These are phyloP conservation scores for Phengaris alcon DNA, from an alignment of 2,888 invertebrate species.

Conservation along the genomic window DNA sequence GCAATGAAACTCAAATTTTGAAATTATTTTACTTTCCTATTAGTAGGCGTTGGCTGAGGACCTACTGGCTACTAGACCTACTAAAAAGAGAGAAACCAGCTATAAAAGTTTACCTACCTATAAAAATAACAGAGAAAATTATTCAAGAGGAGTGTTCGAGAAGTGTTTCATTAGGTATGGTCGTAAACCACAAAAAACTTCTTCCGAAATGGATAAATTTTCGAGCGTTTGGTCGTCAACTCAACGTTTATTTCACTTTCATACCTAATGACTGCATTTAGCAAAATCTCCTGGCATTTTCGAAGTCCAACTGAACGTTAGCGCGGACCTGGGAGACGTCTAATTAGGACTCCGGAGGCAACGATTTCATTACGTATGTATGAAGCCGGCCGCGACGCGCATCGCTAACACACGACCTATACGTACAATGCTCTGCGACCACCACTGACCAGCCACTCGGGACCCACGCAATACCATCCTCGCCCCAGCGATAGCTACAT, in stretches of 20 bases:
- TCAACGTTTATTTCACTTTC: constrained; percentile 20
- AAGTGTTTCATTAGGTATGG: constrained; percentile 21
- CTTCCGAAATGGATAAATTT: constrained; percentile 15
- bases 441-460: constrained; percentile 49
- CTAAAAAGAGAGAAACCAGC: too few species aligned
- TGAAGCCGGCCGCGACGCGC: constrained; percentile 62
- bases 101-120: too few species aligned
- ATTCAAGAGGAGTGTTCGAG: not conserved
- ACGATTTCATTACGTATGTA: constrained; percentile 72
- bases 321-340: constrained; percentile 38
- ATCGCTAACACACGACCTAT: constrained; percentile 64
- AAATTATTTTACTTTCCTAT: too few species aligned
- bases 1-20: too few species aligned
- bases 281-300: constrained; percentile 37
- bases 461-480: constrained; percentile 44
- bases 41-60: too few species aligned
- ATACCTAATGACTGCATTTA: constrained; percentile 28
- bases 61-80: too few species aligned
- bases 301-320: constrained; percentile 37
- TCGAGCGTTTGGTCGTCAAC: not conserved
- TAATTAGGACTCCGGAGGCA: constrained; percentile 60
- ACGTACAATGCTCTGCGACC: constrained; percentile 66
- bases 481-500: constrained; percentile 27
- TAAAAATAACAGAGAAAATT: constrained; percentile 9
- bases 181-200: constrained; percentile 7